Base-by-base conservation (phyloP, 2,888 invertebrate genomes). In the Tromatobia lineatoria region DNA sequence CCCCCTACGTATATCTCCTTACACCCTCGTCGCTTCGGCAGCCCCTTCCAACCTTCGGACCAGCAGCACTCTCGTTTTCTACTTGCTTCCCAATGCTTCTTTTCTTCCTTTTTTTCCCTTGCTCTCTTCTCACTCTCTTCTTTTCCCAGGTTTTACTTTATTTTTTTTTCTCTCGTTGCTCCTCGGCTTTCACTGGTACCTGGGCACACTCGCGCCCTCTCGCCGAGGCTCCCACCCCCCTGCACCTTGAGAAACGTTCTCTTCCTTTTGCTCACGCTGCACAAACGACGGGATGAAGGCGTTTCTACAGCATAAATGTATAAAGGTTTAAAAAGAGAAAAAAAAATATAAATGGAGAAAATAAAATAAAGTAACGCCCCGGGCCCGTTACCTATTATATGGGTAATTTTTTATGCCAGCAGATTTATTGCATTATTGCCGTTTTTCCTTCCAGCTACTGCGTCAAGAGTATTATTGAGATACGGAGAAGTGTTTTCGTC, bases 1-100 rank as follows among this genome's bases (percentile, higher is more conserved):
- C 91, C 91, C 90, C 89, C 88, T 85, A 86, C 83, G 87, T 88
- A 84, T 85, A 86, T 84, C 86, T 85, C 73, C 82, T 82, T 85
- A 79, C 76, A 85, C 82, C 82, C 85, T 87, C 87, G 80, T 80
- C 69, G 80, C 80, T 80, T 77, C 59, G 54, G 64, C 77, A 80
- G 78, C 77, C 71, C 79, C 82, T 83, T 85, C 77, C 50, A 82
- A 74, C 80, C 52, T 47, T 61, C 66, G 47, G 42, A 70, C 66
- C 75, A 29, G 69, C 81, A 78, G 77, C 78, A 82, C 81, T 87
- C 85, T 86, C 84, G 79, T 85, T 86, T 86, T 86, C 84, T 79
- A 79, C 82, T 83, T 70, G 69, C 83, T 76, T 80, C 78, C 54
- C 67, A 64, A 76, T 64, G 64, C 66, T 80, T 73, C 61, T 71